phyloP scores from a whole-genome alignment of 2,888 invertebrate species.

The Malachius bipustulatus region DNA sequence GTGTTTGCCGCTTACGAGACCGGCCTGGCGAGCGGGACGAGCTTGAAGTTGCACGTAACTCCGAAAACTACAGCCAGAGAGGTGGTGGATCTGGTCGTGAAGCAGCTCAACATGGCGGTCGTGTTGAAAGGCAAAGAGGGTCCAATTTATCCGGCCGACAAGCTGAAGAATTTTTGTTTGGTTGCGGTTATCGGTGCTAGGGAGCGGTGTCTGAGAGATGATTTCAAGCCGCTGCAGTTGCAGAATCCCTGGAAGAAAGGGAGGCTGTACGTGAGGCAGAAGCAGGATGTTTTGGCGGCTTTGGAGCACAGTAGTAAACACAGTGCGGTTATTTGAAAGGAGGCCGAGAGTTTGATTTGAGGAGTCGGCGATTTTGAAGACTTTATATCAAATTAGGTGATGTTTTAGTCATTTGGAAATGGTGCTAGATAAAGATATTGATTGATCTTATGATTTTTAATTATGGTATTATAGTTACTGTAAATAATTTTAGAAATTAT shows the following conservation, averaged over 20 bases:
- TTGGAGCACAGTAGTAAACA: constrained; percentile 79
- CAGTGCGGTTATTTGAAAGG: constrained; percentile 48
- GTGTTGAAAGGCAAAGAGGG: constrained; percentile 75
- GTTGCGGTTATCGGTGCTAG: constrained; percentile 93
- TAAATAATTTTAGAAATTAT: constrained; percentile 10
- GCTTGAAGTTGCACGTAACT: constrained; percentile 86
- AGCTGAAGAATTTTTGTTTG: constrained; percentile 79
- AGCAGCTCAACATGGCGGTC: constrained; percentile 90
- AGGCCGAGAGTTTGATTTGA: constrained; percentile 20
- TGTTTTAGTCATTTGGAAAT: too few relatives aligned
- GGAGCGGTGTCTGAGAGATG: constrained; percentile 86
- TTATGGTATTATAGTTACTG: background rate
- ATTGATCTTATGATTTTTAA: too few relatives aligned
- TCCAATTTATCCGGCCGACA: constrained; percentile 74
- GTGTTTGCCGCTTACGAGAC: constrained; percentile 95
- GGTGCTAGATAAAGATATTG: constrained; percentile 18
- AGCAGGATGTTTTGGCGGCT: constrained; percentile 79
- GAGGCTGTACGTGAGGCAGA: constrained; percentile 80
- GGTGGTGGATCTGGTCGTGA: constrained; percentile 89
- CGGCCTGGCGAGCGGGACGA: constrained; percentile 84
- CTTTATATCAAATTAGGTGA: too few relatives aligned
- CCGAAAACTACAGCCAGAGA: constrained; percentile 87
- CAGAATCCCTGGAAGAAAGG: constrained; percentile 96
- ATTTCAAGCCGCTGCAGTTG: constrained; percentile 83
- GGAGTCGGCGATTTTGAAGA: too few relatives aligned